Conservation (phyloP, 1,140 invertebrate species). For the Orius insidiosus region DNA sequence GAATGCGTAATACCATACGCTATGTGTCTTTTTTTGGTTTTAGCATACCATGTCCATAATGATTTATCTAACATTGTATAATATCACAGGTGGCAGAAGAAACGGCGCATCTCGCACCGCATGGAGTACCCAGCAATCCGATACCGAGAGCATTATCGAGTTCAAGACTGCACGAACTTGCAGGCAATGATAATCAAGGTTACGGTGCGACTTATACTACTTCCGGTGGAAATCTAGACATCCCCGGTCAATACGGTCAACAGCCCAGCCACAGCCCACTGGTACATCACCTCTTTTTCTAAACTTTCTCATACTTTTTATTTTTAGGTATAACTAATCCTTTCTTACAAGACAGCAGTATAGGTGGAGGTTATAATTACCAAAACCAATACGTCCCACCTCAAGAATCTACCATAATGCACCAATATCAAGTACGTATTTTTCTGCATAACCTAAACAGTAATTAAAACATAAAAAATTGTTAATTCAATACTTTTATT, state of each 20-base stretch:
- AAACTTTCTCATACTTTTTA: neutral
- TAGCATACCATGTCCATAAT: no score
- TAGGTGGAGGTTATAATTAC: slow-evolving; percentile 19
- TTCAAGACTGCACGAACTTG: slow-evolving; percentile 53
- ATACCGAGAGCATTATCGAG: slow-evolving; percentile 78
- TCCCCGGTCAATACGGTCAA: slow-evolving; percentile 33
- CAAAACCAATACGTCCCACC: slow-evolving; percentile 10
- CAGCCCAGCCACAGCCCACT: neutral
- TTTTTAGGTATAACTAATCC: slow-evolving; percentile 19
- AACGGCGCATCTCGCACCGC: slow-evolving; percentile 75
- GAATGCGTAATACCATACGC: no score
- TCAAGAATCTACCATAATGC: slow-evolving; percentile 14
- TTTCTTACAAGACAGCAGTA: slow-evolving; percentile 20
- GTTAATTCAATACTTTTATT: no score
- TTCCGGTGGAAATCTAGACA: slow-evolving; percentile 40
- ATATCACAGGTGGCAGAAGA: slow-evolving; percentile 51
- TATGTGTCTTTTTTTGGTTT: no score
- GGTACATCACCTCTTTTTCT: neutral
- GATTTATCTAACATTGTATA: no score
- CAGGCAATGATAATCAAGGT: slow-evolving; percentile 35
- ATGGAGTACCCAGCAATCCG: slow-evolving; percentile 88
- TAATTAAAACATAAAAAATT: no score
- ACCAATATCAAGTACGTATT: slow-evolving; percentile 9
- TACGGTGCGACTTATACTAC: slow-evolving; percentile 56
- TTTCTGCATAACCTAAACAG: no score